Base-by-base conservation (phyloP, 2,113 vertebrate species). In the Odocoileus virginianus region DNA sequence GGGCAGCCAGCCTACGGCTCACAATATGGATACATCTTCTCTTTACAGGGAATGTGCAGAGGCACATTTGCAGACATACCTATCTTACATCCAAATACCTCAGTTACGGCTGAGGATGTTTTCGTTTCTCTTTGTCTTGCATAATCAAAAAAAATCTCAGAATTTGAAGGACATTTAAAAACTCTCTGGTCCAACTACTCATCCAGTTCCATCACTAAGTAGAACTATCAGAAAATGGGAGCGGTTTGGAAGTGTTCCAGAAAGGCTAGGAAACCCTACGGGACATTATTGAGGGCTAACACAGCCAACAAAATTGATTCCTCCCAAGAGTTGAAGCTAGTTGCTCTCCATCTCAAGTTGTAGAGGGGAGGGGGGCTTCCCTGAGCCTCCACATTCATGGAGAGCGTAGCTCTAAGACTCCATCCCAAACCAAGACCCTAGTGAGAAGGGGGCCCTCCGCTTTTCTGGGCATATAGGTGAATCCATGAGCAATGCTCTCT, bases 1-100 rank as follows among this genome's bases (percentile, higher is more conserved):
- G 97, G 97, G 97, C 94, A 97, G 96, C 91, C 97, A 94, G 89
- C 93, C 97, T 92, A 55, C 23, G 3, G 95, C 93, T 97, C 91
- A 57, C 94, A 97, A 85, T 60, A 93, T 85, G 95, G 87, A 79
- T 23, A 25, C 55, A 1, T 71, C 85, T 45, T 97, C 94, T 83
- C 88, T 85, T 78, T 19, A 90, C 8, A 40, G 50, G 54, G 91
- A 89, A 50, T 3, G 13, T 58, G 76, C 43, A 28, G 61, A 84
- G 43, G 40, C 82, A 6, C 92, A 60, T 43, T 79, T 78, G 11
- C 81, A 45, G 57, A 79, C 50, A 28, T 57, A 92, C 89, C 87
- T 95, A 79, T 71, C 67, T 58, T 52, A 14, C 17, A n/a, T 64
- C 57, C 67, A 89, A n/a, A 43, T 74, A 8, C 40, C 40, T 74